Evolutionary conservation across 2,888 invertebrate genomes (phyloP), one percentile per base, ranked within the genome.

Genomic region (Eupeodes latifasciatus): DNA sequence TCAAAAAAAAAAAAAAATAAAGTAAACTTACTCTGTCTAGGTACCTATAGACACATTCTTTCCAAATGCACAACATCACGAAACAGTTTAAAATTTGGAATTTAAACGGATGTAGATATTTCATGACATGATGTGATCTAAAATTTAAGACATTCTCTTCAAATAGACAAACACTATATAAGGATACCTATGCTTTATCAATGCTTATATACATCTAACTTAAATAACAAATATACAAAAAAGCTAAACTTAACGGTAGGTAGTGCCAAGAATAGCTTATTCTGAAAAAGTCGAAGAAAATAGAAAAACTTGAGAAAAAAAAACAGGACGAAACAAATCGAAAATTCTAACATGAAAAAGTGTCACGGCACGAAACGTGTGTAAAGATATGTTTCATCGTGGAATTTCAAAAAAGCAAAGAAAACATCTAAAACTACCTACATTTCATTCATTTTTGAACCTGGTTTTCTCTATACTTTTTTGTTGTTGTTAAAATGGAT

Each of bases 301-400:
- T 27, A 27, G 27, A 51, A 51, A 74, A 72, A 69, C 16, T 19
- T 40, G 12, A 69, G 12, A 44, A 72, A 14, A 27, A 12, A 2
- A 53, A 27, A 34, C 27, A 72, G 66, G 14, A 66, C 19, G 47
- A 66, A 66, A 19, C 34, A 59, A 79, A 78, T 81, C 77, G 81
- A 78, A 85, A 88, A 81, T 88, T 88, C 81, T 55, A 67, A 84
- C 84, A 88, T 88, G 88, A 87, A 84, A 87, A 87, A 87, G 66
- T 76, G 77, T 83, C 83, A 80, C 83, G 88, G 78, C 76, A 84
- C 77, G 66, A 67, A 83, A 83, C 80, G 87, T 81, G 80, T 87
- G 84, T 78, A 84, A 81, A 81, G 84, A 81, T 47, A 64, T 81
- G 77, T 85, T 81, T 78, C 88, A 78, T 74, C 75, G 72, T 71